Evolutionary conservation across 2,113 vertebrate genomes (phyloP), one percentile per base, ranked within the genome.

Genomic region (Ammospiza caudacuta): DNA sequence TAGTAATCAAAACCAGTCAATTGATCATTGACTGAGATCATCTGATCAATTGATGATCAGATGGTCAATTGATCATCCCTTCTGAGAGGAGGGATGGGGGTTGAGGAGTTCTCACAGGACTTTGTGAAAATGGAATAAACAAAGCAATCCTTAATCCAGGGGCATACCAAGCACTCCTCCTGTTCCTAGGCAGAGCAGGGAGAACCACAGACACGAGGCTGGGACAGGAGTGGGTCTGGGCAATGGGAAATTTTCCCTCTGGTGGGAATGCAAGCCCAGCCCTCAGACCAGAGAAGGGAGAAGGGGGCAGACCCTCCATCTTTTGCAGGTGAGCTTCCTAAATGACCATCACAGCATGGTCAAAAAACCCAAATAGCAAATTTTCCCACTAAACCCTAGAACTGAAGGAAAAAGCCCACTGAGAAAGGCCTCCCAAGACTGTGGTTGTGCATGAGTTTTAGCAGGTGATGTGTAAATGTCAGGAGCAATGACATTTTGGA

Each of bases 401-500:
- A 52, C 15, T 29, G 28, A 91, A 90, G 17, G 24, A 35, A 43
- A 64, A 47, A 51, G 11, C 0, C 0, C 15, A 51, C 7, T 0
- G 5, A 6, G 27, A 55, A 64, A 88, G 12, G n/a, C 28, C 21
- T 69, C 28, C 31, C 31, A 46, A 62, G 83, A 11, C 14, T 44
- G 57, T 67, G 46, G 15, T 0, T 79, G 33, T 47, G 58, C 23
- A 13, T 31, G 47, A 52, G 33, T 85, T 80, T 83, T 57, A 59
- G 79, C 59, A 69, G 49, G 15, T 54, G 80, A 46, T 49, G 25
- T 28, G 22, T 37, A 86, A 79, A 90, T 80, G 33, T 77, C 66
- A 78, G 18, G n/a, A 77, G 47, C 67, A 87, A 33, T 47, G 77
- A 55, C 70, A 83, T 89, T 96, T 94, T 44, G 35, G 51, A 91